These are phyloP conservation scores for Corythaixoides concolor DNA, from an alignment of 2,113 vertebrate species.

Conservation along the genomic window DNA sequence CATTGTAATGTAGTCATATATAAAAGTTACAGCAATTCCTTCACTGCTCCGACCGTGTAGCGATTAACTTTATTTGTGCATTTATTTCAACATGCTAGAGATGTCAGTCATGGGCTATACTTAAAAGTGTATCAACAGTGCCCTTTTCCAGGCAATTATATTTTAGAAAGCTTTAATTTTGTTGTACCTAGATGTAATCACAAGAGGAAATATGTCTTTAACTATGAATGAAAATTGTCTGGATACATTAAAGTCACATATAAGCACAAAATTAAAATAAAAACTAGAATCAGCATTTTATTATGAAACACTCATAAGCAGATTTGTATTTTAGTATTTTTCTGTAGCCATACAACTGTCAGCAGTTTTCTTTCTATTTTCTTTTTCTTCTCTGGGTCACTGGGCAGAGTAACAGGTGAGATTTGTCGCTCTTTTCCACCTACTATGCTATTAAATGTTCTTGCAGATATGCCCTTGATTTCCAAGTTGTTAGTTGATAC, in stretches of 20 bases:
- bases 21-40: slow-evolving; percentile 19
- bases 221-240: neutral
- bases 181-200: neutral
- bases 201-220: neutral
- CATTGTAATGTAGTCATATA: neutral
- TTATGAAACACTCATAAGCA: neutral
- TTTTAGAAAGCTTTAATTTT: slow-evolving; percentile 4
- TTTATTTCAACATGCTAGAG: slow-evolving; percentile 14
- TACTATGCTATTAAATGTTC: neutral
- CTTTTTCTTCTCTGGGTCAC: neutral
- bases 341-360: neutral
- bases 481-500: neutral
- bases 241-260: neutral
- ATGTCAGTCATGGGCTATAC: neutral
- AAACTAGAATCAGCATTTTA: neutral
- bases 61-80: slow-evolving; percentile 24
- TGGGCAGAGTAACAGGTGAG: neutral
- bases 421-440: neutral
- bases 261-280: neutral
- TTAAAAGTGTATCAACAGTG: neutral
- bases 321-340: neutral
- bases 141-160: neutral
- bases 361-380: neutral
- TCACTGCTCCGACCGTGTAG: neutral
- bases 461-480: neutral